A percentile compares a stretch with the other conserved stretches of the same genome.
These are phyloP conservation scores for Syncerus caffer DNA, from an alignment of 2,797 vertebrate genomes.

Conservation along the genomic window DNA sequence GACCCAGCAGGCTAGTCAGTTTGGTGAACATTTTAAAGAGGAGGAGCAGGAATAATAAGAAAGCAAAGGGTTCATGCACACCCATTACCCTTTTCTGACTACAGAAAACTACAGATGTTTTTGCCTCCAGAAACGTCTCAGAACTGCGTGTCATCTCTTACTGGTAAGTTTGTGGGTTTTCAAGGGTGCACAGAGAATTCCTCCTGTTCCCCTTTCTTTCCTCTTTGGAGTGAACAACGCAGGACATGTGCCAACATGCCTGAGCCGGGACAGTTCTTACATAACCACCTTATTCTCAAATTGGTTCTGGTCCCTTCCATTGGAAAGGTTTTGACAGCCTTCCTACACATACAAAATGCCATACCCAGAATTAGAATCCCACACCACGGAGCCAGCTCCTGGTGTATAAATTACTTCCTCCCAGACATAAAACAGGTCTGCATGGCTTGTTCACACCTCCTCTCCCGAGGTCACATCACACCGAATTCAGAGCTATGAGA, in stretches of 20 bases:
- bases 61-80: neutral
- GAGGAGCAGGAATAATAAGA: neutral
- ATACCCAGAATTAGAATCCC: slow-evolving; percentile 62
- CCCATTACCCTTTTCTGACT: neutral
- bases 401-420: neutral
- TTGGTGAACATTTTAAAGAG: neutral
- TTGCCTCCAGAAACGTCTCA: neutral
- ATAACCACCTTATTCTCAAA: slow-evolving; percentile 39
- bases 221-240: neutral
- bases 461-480: neutral
- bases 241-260: neutral
- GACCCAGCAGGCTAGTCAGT: neutral
- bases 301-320: slow-evolving; percentile 44
- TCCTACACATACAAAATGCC: slow-evolving; percentile 67
- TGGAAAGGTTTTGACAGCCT: slow-evolving; percentile 60
- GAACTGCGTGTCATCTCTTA: neutral
- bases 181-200: neutral
- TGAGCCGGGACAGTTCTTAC: neutral
- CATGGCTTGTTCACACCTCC: neutral
- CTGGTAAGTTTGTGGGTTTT: neutral
- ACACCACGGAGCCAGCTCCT: neutral
- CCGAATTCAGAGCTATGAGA: neutral
- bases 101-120: neutral
- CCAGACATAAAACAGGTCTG: neutral
- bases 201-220: neutral